Evolutionary conservation across 2,797 vertebrate species (phyloP).

Genomic region (Lutjanus argentimaculatus): DNA sequence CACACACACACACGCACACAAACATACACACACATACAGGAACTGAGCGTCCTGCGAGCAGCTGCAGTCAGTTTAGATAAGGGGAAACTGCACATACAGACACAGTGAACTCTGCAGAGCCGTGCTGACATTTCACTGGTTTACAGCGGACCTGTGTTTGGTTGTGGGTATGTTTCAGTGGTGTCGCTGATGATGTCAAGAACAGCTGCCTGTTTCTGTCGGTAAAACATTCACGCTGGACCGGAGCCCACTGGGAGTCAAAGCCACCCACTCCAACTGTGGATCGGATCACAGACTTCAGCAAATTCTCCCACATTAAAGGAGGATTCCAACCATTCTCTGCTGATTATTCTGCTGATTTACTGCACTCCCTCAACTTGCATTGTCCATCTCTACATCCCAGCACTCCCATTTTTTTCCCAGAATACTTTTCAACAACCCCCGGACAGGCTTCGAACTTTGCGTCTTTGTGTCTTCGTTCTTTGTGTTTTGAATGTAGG

Average conservation of each 20-base stretch:
- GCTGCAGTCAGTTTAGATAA: slow-evolving; percentile 76
- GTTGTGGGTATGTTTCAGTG: slow-evolving; percentile 37
- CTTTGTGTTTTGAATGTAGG: slow-evolving; percentile 33
- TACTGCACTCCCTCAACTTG: neutral
- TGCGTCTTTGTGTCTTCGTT: neutral
- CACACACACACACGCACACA: slow-evolving; percentile 4
- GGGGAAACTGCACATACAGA: slow-evolving; percentile 35
- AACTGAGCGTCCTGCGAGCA: slow-evolving; percentile 54
- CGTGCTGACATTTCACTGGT: slow-evolving; percentile 46
- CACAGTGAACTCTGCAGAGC: slow-evolving; percentile 26
- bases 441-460: neutral
- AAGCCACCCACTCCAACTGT: slow-evolving; percentile 72
- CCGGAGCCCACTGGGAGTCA: slow-evolving; percentile 61
- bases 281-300: slow-evolving; percentile 65
- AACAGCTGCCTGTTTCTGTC: slow-evolving; percentile 72
- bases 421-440: slow-evolving; percentile 17
- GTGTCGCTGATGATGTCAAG: slow-evolving; percentile 57
- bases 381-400: slow-evolving; percentile 4
- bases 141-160: slow-evolving; percentile 50
- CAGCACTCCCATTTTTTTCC: slow-evolving; percentile 6
- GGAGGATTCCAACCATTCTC: slow-evolving; percentile 45
- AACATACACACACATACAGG: slow-evolving; percentile 25
- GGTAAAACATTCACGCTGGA: slow-evolving; percentile 68
- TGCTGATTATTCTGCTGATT: slow-evolving; percentile 32
- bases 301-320: slow-evolving; percentile 65